A percentile compares a stretch with the other conserved stretches of the same genome.
These are phyloP conservation scores for Pedionomus torquatus DNA, from an alignment of 2,113 vertebrate species.

Conservation along the genomic window DNA sequence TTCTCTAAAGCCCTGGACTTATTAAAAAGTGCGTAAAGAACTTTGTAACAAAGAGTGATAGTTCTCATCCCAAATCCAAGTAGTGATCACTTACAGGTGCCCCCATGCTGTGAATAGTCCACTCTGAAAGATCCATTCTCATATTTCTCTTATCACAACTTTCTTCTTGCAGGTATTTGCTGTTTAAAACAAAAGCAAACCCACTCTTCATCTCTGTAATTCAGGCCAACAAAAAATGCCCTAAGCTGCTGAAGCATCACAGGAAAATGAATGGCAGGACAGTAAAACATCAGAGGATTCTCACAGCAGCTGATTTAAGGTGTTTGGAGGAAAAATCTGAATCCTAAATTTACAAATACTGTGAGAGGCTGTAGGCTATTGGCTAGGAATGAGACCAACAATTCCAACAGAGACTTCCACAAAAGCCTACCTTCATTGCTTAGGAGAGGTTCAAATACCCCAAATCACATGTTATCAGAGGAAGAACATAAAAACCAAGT, in stretches of 20 bases:
- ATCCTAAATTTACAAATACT: background rate
- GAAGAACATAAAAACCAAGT: background rate
- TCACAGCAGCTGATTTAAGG: background rate
- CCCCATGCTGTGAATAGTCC: slow-evolving; percentile 83
- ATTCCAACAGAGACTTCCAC: background rate
- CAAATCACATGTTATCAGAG: background rate
- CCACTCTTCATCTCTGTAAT: background rate
- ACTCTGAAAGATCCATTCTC: slow-evolving; percentile 83
- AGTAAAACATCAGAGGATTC: background rate
- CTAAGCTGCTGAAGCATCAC: background rate
- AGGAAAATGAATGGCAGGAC: background rate
- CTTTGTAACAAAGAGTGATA: fast-evolving
- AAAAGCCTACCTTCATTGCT: background rate
- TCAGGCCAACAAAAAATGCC: background rate
- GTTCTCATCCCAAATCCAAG: background rate
- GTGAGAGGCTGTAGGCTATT: background rate
- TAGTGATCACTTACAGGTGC: slow-evolving; percentile 73
- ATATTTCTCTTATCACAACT: slow-evolving; percentile 83
- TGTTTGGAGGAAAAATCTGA: background rate
- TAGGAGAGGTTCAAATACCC: background rate
- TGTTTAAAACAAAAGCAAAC: slow-evolving; percentile 61
- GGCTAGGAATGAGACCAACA: background rate
- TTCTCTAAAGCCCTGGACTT: background rate
- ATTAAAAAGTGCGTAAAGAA: background rate
- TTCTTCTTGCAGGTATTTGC: slow-evolving; percentile 89